These are phyloP conservation scores for Caenorhabditis sp. DNA, from an alignment of 2,888 invertebrate genomes.

Conservation along the genomic window DNA sequence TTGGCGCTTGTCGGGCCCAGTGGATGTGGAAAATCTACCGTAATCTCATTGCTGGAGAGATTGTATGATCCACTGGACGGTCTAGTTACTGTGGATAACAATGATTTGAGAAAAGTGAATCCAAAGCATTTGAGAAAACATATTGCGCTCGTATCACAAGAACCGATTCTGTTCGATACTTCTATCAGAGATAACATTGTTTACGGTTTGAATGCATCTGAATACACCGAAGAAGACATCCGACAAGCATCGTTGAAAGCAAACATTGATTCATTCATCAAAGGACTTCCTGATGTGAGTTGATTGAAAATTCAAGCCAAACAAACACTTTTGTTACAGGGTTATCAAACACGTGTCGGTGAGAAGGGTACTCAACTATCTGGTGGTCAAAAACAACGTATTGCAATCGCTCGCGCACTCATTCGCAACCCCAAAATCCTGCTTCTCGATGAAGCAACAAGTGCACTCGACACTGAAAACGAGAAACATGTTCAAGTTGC, in stretches of 20 bases:
- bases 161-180: slow-evolving; percentile 85
- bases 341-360: slow-evolving; percentile 56
- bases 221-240: slow-evolving; percentile 8
- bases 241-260: background rate
- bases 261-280: slow-evolving; percentile 27
- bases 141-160: slow-evolving; percentile 90
- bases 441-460: slow-evolving; percentile 76
- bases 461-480: slow-evolving; percentile 75
- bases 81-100: slow-evolving; percentile 68
- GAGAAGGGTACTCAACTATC: slow-evolving; percentile 81
- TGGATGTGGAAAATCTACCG: slow-evolving; percentile 88
- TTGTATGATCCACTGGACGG: slow-evolving; percentile 83
- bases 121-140: slow-evolving; percentile 79
- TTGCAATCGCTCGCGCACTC: slow-evolving; percentile 79
- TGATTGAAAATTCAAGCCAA: slow-evolving; percentile 50
- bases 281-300: slow-evolving; percentile 56
- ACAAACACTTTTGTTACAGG: slow-evolving; percentile 56
- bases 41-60: slow-evolving; percentile 82
- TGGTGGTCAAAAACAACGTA: slow-evolving; percentile 87
- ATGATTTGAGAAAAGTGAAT: slow-evolving; percentile 78
- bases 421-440: slow-evolving; percentile 73
- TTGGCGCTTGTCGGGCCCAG: slow-evolving; percentile 77
- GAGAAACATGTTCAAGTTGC: slow-evolving; percentile 64
- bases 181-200: slow-evolving; percentile 89
- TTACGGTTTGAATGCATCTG: slow-evolving; percentile 77